Evolutionary conservation across 2,888 invertebrate genomes (phyloP).

Genomic region (Pheosia gnoma): DNA sequence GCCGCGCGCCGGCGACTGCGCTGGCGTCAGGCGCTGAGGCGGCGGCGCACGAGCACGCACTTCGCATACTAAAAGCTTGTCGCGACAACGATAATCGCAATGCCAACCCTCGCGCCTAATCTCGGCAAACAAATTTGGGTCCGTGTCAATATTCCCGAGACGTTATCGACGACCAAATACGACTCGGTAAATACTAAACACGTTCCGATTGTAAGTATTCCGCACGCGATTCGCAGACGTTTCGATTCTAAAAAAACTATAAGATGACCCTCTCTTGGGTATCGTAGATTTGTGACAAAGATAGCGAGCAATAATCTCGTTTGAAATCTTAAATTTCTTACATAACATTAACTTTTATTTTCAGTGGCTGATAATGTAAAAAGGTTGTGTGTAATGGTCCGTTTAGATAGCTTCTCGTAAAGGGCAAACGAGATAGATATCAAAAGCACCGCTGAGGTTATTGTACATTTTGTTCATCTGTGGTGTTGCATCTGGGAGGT

Average conservation of each 20-base stretch:
- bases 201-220: slow-evolving; percentile 60
- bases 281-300: slow-evolving; percentile 11
- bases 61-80: slow-evolving; percentile 77
- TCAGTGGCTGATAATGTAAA: slow-evolving; percentile 21
- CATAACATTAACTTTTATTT: slow-evolving; percentile 17
- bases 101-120: slow-evolving; percentile 65
- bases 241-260: slow-evolving; percentile 58
- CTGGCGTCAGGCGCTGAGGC: slow-evolving; percentile 64
- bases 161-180: slow-evolving; percentile 72
- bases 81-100: slow-evolving; percentile 60
- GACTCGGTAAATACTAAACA: slow-evolving; percentile 60
- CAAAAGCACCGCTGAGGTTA: slow-evolving; percentile 43
- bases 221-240: slow-evolving; percentile 53
- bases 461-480: slow-evolving; percentile 38
- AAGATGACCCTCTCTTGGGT: slow-evolving; percentile 40
- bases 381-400: slow-evolving; percentile 11
- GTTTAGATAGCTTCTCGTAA: slow-evolving; percentile 23
- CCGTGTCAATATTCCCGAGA: slow-evolving; percentile 65
- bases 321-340: background rate
- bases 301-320: slow-evolving; percentile 7
- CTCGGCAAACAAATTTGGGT: slow-evolving; percentile 69
- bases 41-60: slow-evolving; percentile 73
- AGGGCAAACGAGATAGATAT: slow-evolving; percentile 33
- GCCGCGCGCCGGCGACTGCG: slow-evolving; percentile 50
- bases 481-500: slow-evolving; percentile 35